Conservation (phyloP, 2,888 invertebrate genomes). For the Abrostola triplasia region DNA sequence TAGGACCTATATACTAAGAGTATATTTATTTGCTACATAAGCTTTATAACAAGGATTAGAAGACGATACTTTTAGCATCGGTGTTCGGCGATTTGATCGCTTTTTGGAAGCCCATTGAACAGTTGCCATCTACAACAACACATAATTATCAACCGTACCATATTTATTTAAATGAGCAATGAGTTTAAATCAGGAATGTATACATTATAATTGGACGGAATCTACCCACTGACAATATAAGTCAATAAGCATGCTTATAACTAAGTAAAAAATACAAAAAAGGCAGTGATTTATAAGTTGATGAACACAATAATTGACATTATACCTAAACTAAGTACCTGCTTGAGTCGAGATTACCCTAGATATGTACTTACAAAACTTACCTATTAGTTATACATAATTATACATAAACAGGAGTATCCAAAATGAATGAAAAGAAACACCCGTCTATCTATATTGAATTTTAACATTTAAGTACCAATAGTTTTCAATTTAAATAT, state of each 20-base stretch:
- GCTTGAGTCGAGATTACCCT: neutral
- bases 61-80: too few relatives aligned
- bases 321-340: neutral
- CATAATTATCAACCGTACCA: neutral
- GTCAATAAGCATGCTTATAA: neutral
- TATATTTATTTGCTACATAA: too few relatives aligned
- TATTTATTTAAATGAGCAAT: neutral
- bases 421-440: too few relatives aligned
- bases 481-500: too few relatives aligned
- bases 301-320: neutral
- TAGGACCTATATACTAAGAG: neutral
- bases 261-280: neutral
- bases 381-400: neutral
- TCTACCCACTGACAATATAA: neutral
- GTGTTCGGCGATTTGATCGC: too few relatives aligned
- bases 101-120: too few relatives aligned
- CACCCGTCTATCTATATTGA: too few relatives aligned
- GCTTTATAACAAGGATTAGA: too few relatives aligned
- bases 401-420: neutral
- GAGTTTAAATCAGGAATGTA: neutral
- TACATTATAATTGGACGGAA: neutral
- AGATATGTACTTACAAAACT: neutral
- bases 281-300: slow-evolving; percentile 2
- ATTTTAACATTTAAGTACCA: too few relatives aligned
- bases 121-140: too few relatives aligned